A percentile compares a stretch with the other conserved stretches of the same genome.
Evolutionary conservation across 2,888 invertebrate species (phyloP).

Genomic region (Pilophorus perplexus): DNA sequence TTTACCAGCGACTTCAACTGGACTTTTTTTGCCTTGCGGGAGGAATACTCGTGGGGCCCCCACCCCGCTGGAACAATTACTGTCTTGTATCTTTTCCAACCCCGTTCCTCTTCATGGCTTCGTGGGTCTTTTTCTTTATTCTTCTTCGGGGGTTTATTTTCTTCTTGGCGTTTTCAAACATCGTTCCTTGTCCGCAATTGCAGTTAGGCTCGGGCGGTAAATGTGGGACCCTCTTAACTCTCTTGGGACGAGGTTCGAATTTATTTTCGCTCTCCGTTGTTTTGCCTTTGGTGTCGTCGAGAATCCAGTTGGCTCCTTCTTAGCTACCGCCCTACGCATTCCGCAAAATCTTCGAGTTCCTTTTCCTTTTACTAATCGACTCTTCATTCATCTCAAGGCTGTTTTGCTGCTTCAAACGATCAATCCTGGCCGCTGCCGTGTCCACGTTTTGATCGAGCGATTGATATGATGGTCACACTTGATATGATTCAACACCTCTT

Average conservation of each 20-base stretch:
- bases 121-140: not conserved
- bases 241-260: slow-evolving; percentile 15
- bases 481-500: too few species aligned
- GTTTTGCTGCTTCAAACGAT: too few species aligned
- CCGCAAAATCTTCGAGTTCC: not conserved
- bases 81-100: not conserved
- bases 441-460: too few species aligned
- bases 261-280: slow-evolving; percentile 18
- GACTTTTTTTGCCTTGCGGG: slow-evolving; percentile 6
- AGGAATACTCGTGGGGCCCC: not conserved
- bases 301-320: not conserved
- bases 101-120: not conserved
- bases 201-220: not conserved
- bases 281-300: not conserved
- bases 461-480: too few species aligned
- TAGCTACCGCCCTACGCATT: slow-evolving; percentile 27
- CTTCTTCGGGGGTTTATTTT: not conserved
- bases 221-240: slow-evolving; percentile 23
- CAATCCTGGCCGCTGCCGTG: too few species aligned
- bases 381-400: too few species aligned
- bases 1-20: not conserved
- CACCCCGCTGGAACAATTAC: slow-evolving; percentile 8
- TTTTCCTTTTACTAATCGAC: not conserved
- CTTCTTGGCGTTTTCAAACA: slow-evolving; percentile 13
- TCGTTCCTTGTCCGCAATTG: slow-evolving; percentile 11